A percentile compares a stretch with the other conserved stretches of the same genome.
These are phyloP conservation scores for Watsonalla cultraria DNA, from an alignment of 2,888 invertebrate species.

Conservation along the genomic window DNA sequence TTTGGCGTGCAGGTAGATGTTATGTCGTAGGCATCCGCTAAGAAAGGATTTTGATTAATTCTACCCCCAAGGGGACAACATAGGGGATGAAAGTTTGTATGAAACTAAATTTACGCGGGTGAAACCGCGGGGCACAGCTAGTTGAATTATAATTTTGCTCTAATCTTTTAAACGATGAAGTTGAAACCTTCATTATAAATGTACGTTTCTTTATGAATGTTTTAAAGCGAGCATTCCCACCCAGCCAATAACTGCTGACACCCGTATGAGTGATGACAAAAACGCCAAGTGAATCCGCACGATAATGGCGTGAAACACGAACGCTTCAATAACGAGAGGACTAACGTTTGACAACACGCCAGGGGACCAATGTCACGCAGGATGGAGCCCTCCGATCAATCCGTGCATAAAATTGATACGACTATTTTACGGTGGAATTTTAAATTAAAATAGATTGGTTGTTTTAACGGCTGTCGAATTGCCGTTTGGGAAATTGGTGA, in stretches of 20 bases:
- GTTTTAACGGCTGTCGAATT: not conserved
- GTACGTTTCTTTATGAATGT: too few species aligned
- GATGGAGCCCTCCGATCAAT: not conserved
- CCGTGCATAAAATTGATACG: not conserved
- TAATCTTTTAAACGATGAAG: too few species aligned
- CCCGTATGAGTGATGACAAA: not conserved
- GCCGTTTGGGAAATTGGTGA: not conserved
- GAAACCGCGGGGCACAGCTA: too few species aligned
- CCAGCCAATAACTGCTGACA: not conserved
- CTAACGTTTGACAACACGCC: not conserved
- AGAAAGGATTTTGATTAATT: too few species aligned
- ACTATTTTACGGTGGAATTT: not conserved
- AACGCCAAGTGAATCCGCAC: not conserved
- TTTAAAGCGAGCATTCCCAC: not conserved
- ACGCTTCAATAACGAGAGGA: not conserved
- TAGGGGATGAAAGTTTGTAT: too few species aligned
- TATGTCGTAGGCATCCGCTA: too few species aligned
- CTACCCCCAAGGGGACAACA: too few species aligned
- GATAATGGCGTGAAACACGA: constrained; percentile 1
- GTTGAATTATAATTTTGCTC: too few species aligned
- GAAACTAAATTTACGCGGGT: too few species aligned
- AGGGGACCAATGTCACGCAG: not conserved
- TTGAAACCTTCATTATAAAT: too few species aligned
- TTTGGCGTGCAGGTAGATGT: too few species aligned
- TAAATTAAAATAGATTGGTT: not conserved